These are phyloP conservation scores for Poeciliopsis turneri DNA, from an alignment of 2,797 vertebrate species.

Conservation along the genomic window DNA sequence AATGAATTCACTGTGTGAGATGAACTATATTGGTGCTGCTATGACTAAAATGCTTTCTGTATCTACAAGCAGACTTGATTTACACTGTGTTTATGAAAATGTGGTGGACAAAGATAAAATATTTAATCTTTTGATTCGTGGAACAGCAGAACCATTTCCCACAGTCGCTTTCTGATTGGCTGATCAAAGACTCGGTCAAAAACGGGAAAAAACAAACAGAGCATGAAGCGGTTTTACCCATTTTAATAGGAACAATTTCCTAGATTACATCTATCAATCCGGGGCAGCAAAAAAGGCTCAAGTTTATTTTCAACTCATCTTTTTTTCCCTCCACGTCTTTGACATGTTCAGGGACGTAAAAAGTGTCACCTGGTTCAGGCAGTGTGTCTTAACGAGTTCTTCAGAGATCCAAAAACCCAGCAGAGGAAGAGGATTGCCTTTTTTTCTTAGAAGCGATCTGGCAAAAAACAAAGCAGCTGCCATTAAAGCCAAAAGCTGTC, in stretches of 20 bases:
- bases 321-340: not conserved
- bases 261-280: not conserved
- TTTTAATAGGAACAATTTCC: not conserved
- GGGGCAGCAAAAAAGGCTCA: no score
- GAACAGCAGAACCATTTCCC: not conserved
- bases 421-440: not conserved
- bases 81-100: not conserved
- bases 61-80: not conserved
- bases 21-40: no score
- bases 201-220: not conserved
- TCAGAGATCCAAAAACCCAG: not conserved
- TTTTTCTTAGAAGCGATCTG: not conserved
- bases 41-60: no score
- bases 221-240: not conserved
- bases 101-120: not conserved
- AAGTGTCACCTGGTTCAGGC: not conserved
- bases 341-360: not conserved
- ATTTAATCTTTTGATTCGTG: not conserved
- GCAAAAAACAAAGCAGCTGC: not conserved
- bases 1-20: no score
- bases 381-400: not conserved
- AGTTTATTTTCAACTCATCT: not conserved
- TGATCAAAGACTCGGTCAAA: not conserved
- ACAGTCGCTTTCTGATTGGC: not conserved
- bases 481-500: not conserved